Base-by-base conservation (phyloP, 2,797 vertebrate species). In the Onychomys leucogaster region DNA sequence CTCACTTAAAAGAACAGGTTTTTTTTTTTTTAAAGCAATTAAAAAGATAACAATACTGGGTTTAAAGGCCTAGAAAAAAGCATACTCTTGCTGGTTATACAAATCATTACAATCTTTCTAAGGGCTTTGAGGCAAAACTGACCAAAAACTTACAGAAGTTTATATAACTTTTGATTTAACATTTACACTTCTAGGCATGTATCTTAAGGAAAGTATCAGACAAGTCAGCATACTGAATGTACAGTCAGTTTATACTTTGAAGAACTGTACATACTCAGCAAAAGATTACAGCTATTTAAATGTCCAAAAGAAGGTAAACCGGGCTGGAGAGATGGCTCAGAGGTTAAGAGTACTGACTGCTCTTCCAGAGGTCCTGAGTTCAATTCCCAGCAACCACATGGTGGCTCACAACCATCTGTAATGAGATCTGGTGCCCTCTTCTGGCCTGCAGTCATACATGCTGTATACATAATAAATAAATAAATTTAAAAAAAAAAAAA, bases 131-230 rank as follows among this genome's bases (percentile, higher is more conserved):
- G 32, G 63, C 32, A 86, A 69, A 86, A 69, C 32, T 69, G 32
- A 52, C 46, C 63, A 86, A 86, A 86, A 86, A 37, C 16, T 34
- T 69, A 69, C 34, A 52, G 63, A 96, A 95, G 89, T n/a, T 19
- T 41, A 87, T 4, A 9, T 69, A 87, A 86, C 37, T 88, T 92
- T 52, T 92, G 57, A 96, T 27, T 90, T 84, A 49, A 86, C 14
- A 93, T 80, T 92, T 87, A 87, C 23, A 94, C 25, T 77, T 92
- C 12, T 34, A 90, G 81, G 19, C 97, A 65, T 91, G 41, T 67
- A 87, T 93, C 80, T 85, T 57, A 67, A 94, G 43, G 87, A 85
- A 83, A 73, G 67, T 94, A 95, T 32, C 89, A 90, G 67, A 69
- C 46, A 86, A 52, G 46, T 52, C 43, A 52, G 63, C 13, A 86